These are phyloP conservation scores for Styela plicata DNA, from an alignment of 23 tunicate genomes.

Conservation along the genomic window DNA sequence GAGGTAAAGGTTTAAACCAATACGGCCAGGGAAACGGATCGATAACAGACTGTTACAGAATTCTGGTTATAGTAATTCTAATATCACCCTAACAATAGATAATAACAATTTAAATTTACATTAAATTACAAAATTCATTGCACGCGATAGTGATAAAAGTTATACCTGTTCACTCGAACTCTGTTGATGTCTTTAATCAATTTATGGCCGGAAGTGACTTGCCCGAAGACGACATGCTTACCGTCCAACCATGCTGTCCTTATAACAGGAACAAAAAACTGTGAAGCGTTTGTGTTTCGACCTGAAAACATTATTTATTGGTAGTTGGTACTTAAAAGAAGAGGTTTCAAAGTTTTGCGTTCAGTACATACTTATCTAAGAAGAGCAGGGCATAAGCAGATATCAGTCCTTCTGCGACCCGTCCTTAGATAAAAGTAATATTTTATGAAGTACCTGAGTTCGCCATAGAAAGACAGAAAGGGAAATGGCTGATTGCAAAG, in stretches of 20 bases:
- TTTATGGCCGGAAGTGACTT: conserved; percentile 75
- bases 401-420: not conserved
- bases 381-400: not conserved
- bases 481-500: conserved; percentile 86
- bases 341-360: too few relatives aligned
- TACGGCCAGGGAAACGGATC: too few relatives aligned
- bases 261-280: conserved; percentile 88
- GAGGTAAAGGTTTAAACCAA: too few relatives aligned
- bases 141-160: conserved; percentile 16
- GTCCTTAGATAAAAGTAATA: not conserved
- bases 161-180: conserved; percentile 66
- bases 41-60: too few relatives aligned
- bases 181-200: conserved; percentile 71
- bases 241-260: conserved; percentile 89
- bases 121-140: not conserved
- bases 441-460: conserved; percentile 62
- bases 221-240: conserved; percentile 95
- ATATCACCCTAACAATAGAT: too few relatives aligned
- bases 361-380: not conserved
- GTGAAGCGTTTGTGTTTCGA: conserved; percentile 84
- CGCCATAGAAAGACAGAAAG: conserved; percentile 95
- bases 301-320: too few relatives aligned
- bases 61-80: too few relatives aligned
- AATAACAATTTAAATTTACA: not conserved
- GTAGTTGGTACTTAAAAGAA: too few relatives aligned